These are phyloP conservation scores for Oncorhynchus nerka DNA, from an alignment of 2,113 vertebrate species.

Conservation along the genomic window DNA sequence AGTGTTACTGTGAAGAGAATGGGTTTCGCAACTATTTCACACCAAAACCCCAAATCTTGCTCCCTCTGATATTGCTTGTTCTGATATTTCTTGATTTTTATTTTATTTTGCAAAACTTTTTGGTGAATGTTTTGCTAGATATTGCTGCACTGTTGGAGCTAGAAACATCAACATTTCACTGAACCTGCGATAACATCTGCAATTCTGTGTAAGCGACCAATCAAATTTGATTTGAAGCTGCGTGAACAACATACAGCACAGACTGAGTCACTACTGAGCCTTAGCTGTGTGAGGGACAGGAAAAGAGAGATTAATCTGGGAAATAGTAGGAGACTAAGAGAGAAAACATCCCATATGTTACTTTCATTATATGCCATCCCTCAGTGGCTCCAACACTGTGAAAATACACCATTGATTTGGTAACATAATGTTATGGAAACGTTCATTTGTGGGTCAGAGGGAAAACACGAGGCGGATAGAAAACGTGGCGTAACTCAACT, in stretches of 20 bases:
- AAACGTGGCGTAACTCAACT: background rate
- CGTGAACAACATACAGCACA: background rate
- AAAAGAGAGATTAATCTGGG: conserved; percentile 15
- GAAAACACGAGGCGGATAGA: background rate
- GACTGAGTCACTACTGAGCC: background rate
- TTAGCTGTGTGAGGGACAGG: conserved; percentile 9
- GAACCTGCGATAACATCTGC: background rate
- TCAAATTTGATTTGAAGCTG: background rate
- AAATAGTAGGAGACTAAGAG: background rate
- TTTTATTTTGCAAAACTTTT: too few relatives aligned
- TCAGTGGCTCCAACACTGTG: background rate
- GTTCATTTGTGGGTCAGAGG: background rate
- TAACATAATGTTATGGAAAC: conserved; percentile 39
- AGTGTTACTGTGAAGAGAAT: background rate
- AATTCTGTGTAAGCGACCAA: background rate
- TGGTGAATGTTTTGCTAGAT: too few relatives aligned
- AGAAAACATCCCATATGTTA: conserved; percentile 28
- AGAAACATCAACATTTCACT: background rate
- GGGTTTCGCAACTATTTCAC: background rate
- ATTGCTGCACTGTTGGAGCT: too few relatives aligned
- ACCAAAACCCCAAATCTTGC: too few relatives aligned
- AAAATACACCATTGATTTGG: conserved; percentile 25
- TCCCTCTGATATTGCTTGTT: too few relatives aligned
- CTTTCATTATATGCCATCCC: conserved; percentile 9
- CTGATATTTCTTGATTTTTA: too few relatives aligned